Conservation (phyloP, 2,888 invertebrate genomes). For the Spilosoma lubricipeda region DNA sequence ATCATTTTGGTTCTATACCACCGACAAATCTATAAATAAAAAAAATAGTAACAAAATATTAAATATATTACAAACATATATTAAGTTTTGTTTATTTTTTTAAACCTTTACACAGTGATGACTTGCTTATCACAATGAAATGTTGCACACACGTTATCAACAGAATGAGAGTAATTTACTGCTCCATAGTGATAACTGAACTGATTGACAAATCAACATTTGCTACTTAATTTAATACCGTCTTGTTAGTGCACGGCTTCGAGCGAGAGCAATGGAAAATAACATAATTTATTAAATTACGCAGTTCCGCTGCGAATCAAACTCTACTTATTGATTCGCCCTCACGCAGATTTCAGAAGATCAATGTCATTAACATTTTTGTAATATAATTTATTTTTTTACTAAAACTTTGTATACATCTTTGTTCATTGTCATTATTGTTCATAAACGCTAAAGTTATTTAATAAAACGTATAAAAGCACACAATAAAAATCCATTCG, state of each 20-base stretch:
- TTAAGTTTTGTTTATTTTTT: not conserved
- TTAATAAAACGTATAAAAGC: no score
- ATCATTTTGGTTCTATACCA: not conserved
- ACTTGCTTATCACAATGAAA: not conserved
- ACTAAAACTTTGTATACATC: no score
- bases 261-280: not conserved
- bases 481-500: no score
- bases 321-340: not conserved
- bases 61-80: not conserved
- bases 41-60: not conserved
- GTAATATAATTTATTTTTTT: no score
- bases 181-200: not conserved
- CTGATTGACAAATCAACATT: conserved; percentile 1
- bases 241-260: not conserved
- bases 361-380: no score
- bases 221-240: not conserved
- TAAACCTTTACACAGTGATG: not conserved
- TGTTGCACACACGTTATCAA: not conserved
- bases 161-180: not conserved
- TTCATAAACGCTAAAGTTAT: no score
- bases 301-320: not conserved
- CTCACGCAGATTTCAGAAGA: not conserved
- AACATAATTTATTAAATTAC: not conserved
- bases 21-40: not conserved
- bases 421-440: not conserved